Percentiles rank a stretch among this genome's conserved stretches.
phyloP scores from a whole-genome alignment of 2,113 vertebrate genomes.

The Rhinogobius similis region DNA sequence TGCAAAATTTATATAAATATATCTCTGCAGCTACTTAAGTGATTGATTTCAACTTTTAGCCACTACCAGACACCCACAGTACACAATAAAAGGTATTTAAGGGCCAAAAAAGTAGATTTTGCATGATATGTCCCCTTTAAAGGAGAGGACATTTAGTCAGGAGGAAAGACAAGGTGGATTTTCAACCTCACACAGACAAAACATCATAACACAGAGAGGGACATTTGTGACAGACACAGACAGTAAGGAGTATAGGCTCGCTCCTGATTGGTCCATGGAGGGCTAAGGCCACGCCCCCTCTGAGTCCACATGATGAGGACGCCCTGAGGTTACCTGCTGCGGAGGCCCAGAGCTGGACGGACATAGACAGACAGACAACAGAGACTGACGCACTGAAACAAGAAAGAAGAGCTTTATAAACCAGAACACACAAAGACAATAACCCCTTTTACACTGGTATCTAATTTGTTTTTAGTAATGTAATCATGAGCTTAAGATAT shows the following conservation, averaged over 20 bases:
- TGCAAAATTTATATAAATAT: too few relatives aligned
- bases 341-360: slow-evolving; percentile 70
- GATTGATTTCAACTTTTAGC: too few relatives aligned
- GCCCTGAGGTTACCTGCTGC: slow-evolving; percentile 66
- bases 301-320: slow-evolving; percentile 70
- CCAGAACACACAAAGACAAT: slow-evolving; percentile 65
- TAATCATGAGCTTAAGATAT: background rate
- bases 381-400: slow-evolving; percentile 78
- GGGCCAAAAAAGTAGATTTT: too few relatives aligned
- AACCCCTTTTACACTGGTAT: slow-evolving; percentile 32
- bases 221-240: slow-evolving; percentile 56
- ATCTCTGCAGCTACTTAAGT: too few relatives aligned
- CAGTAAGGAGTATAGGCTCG: slow-evolving; percentile 65
- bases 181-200: slow-evolving; percentile 68
- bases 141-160: slow-evolving; percentile 30
- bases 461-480: background rate
- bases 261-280: slow-evolving; percentile 64
- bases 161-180: slow-evolving; percentile 56
- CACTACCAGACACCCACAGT: too few relatives aligned
- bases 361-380: slow-evolving; percentile 77
- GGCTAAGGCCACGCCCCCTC: slow-evolving; percentile 50
- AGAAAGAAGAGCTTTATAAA: slow-evolving; percentile 76
- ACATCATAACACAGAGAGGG: slow-evolving; percentile 41
- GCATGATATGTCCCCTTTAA: too few relatives aligned
- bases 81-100: too few relatives aligned